These are phyloP conservation scores for Acipenser ruthenus DNA, from an alignment of 2,797 vertebrate genomes.

Conservation along the genomic window DNA sequence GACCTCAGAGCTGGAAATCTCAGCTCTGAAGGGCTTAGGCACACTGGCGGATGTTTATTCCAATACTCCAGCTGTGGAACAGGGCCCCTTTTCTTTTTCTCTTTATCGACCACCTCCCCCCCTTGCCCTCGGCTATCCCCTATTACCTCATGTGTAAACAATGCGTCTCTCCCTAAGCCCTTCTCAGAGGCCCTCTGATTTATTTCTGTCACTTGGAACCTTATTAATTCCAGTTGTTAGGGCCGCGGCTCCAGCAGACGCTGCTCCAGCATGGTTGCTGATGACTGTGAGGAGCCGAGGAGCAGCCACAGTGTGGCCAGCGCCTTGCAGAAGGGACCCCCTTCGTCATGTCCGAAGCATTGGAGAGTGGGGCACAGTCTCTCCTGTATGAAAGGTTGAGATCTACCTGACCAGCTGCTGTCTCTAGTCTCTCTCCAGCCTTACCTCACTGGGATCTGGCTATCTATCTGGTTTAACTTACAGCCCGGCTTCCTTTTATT, in stretches of 20 bases:
- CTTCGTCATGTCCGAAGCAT: background rate
- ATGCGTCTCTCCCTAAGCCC: constrained; percentile 1
- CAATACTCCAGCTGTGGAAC: constrained; percentile 19
- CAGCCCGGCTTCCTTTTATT: too few species aligned
- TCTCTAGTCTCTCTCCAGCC: too few species aligned
- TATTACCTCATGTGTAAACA: constrained; percentile 24
- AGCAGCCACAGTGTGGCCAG: background rate
- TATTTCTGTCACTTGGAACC: constrained; percentile 20
- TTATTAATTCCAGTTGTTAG: constrained; percentile 16
- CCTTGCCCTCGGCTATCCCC: constrained; percentile 9
- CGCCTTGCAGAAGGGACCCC: background rate
- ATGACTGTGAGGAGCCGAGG: background rate
- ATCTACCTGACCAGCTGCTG: too few species aligned
- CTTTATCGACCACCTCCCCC: constrained; percentile 3
- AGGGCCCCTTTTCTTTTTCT: constrained; percentile 12
- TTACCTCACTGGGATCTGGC: too few species aligned
- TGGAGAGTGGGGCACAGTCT: too few species aligned
- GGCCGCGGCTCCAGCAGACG: background rate
- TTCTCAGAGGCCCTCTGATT: constrained; percentile 14
- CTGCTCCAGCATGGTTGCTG: background rate
- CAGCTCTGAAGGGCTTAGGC: constrained; percentile 11
- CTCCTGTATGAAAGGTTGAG: too few species aligned
- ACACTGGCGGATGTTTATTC: constrained; percentile 15
- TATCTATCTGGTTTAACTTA: too few species aligned
- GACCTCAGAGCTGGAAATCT: background rate